These are phyloP conservation scores for Morbakka virulenta DNA, from an alignment of 30 jellyfish, hydroid and myxozoan genomes.

Conservation along the genomic window DNA sequence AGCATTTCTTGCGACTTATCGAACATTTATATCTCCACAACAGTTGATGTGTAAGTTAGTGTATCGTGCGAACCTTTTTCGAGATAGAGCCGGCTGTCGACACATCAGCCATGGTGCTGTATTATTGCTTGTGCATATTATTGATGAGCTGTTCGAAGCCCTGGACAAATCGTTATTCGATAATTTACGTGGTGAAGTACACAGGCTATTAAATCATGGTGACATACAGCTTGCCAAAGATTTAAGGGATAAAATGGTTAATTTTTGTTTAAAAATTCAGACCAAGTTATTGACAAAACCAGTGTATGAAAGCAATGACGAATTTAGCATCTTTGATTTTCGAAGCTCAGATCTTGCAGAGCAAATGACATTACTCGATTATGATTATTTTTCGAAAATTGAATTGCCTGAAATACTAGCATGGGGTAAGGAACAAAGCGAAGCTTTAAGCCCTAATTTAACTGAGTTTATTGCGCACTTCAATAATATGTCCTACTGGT, in stretches of 20 bases:
- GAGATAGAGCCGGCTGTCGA: conserved; percentile 63
- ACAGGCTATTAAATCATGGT: conserved; percentile 82
- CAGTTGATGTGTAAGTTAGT: conserved; percentile 85
- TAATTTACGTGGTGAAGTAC: conserved; percentile 92
- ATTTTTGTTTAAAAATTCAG: conserved; percentile 84
- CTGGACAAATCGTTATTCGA: conserved; percentile 94
- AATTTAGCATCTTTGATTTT: conserved; percentile 62
- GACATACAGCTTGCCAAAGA: conserved; percentile 75
- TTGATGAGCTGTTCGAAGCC: conserved; percentile 96
- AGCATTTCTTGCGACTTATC: conserved; percentile 93
- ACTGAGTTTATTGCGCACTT: conserved; percentile 91
- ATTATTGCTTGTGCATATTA: conserved; percentile 66
- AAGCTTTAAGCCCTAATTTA: conserved; percentile 83
- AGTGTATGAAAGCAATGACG: conserved; percentile 14
- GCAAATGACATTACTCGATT: conserved; percentile 89
- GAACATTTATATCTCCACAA: conserved; percentile 90
- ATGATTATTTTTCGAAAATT: conserved; percentile 83
- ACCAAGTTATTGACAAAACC: conserved; percentile 59
- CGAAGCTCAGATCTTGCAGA: conserved; percentile 88
- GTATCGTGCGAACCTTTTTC: conserved; percentile 88
- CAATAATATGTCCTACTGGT: conserved; percentile 97
- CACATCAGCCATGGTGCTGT: conserved; percentile 69
- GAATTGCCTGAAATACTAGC: conserved; percentile 94
- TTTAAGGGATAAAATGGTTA: conserved; percentile 86
- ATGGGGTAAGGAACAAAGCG: conserved; percentile 99